These are phyloP conservation scores for Casuarius casuarius DNA, from an alignment of 2,113 vertebrate genomes.

Conservation along the genomic window DNA sequence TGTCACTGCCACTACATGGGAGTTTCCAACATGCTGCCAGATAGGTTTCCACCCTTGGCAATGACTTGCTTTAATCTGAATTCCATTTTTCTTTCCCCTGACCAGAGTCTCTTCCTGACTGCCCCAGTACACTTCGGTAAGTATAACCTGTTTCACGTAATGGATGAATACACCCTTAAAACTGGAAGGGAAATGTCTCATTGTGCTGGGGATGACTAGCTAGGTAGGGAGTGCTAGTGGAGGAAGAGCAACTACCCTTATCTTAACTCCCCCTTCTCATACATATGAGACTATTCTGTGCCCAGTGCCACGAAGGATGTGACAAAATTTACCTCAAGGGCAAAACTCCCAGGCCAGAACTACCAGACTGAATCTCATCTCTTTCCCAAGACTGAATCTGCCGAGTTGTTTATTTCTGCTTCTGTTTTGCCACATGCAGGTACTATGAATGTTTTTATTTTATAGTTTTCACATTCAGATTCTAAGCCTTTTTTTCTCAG, in stretches of 20 bases:
- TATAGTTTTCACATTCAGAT: neutral
- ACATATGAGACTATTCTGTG: neutral
- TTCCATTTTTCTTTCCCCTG: neutral
- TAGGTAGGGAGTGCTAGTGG: neutral
- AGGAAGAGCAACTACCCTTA: neutral
- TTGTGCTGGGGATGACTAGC: neutral
- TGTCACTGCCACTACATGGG: neutral
- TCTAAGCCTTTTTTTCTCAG: neutral
- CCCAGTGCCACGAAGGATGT: neutral
- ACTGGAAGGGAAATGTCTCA: accelerated
- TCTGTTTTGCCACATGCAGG: neutral
- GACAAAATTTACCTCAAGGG: neutral
- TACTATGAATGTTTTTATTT: neutral
- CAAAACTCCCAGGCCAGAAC: neutral
- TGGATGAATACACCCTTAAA: neutral
- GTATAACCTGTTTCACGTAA: neutral
- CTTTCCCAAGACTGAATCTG: neutral
- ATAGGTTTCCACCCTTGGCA: neutral
- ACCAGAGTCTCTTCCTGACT: neutral
- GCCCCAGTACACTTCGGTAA: neutral
- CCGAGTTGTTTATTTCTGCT: neutral
- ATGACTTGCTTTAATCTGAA: neutral
- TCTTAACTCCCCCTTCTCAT: neutral
- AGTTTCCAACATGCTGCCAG: neutral
- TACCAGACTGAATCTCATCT: neutral